A percentile compares a stretch with the other conserved stretches of the same genome.
These are phyloP conservation scores for Atopsyche davidsoni DNA, from an alignment of 1,140 invertebrate species.

Conservation along the genomic window DNA sequence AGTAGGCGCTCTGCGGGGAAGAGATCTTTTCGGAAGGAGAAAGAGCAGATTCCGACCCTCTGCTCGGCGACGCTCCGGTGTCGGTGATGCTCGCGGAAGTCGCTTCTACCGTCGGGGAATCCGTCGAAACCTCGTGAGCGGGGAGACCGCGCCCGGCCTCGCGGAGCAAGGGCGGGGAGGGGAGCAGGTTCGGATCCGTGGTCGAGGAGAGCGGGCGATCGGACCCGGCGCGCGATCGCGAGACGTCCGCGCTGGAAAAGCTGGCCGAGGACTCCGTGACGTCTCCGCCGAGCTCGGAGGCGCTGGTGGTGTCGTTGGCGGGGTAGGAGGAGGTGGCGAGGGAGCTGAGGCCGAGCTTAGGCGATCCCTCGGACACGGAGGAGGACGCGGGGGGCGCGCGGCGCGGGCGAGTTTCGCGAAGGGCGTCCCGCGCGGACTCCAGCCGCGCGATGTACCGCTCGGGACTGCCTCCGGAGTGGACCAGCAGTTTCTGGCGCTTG, in stretches of 20 bases:
- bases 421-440: constrained; percentile 7
- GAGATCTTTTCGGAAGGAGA: constrained; percentile 8
- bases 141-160: not conserved
- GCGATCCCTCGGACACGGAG: constrained; percentile 24
- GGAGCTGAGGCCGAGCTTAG: constrained; percentile 29
- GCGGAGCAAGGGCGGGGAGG: constrained; percentile 34
- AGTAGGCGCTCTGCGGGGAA: not conserved
- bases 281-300: constrained; percentile 14
- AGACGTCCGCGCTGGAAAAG: constrained; percentile 27
- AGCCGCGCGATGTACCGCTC: constrained; percentile 22
- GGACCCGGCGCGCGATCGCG: too few species aligned
- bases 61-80: constrained; percentile 3
- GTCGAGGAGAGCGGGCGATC: too few species aligned
- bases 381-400: constrained; percentile 11
- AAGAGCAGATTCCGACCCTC: constrained; percentile 10
- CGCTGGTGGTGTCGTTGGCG: constrained; percentile 14
- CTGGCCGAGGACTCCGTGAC: constrained; percentile 25
- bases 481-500: constrained; percentile 15
- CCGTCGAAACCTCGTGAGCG: constrained; percentile 11
- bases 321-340: constrained; percentile 28
- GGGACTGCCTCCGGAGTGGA: constrained; percentile 21
- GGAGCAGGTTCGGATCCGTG: constrained; percentile 36
- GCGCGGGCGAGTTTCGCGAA: constrained; percentile 21
- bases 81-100: constrained; percentile 18
- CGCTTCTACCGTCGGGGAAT: constrained; percentile 22